These are phyloP conservation scores for Cataglyphis altisquamis DNA, from an alignment of 2,888 invertebrate species.

Conservation along the genomic window DNA sequence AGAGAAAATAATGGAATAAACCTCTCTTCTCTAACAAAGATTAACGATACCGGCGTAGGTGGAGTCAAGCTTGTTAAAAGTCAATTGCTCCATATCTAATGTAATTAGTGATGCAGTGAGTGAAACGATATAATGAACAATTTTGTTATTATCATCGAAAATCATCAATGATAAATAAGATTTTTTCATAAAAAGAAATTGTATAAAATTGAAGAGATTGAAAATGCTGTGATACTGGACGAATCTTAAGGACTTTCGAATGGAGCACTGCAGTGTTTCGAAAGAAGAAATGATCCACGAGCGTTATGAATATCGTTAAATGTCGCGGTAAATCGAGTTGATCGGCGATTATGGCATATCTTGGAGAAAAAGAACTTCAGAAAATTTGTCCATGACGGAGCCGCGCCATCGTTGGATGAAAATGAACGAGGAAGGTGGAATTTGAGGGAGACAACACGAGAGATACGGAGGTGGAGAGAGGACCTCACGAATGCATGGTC, in stretches of 20 bases:
- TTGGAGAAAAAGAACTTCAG: not conserved
- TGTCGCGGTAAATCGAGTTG: not conserved
- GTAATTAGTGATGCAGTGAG: constrained; percentile 1
- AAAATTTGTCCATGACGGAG: constrained; percentile 48
- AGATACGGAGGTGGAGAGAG: constrained; percentile 41
- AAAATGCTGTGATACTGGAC: not conserved
- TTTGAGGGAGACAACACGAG: constrained; percentile 26
- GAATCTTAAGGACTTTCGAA: not conserved
- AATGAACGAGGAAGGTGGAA: constrained; percentile 24
- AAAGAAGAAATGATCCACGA: constrained; percentile 43
- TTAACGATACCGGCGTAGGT: not conserved
- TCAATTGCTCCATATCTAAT: not conserved
- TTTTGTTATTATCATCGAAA: not conserved
- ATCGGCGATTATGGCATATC: constrained; percentile 49
- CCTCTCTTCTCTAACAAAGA: not conserved
- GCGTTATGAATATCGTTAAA: constrained; percentile 4
- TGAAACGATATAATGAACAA: not conserved
- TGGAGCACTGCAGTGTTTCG: constrained; percentile 13
- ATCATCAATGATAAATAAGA: not conserved
- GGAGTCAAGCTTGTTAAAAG: not conserved
- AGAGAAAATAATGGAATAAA: not conserved
- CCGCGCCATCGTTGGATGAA: constrained; percentile 6
- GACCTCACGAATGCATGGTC: constrained; percentile 63
- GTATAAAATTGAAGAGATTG: not conserved
- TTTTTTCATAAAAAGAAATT: not conserved